Conservation (phyloP, 2,888 invertebrate genomes). For the Hirtodrosophila confusa region DNA sequence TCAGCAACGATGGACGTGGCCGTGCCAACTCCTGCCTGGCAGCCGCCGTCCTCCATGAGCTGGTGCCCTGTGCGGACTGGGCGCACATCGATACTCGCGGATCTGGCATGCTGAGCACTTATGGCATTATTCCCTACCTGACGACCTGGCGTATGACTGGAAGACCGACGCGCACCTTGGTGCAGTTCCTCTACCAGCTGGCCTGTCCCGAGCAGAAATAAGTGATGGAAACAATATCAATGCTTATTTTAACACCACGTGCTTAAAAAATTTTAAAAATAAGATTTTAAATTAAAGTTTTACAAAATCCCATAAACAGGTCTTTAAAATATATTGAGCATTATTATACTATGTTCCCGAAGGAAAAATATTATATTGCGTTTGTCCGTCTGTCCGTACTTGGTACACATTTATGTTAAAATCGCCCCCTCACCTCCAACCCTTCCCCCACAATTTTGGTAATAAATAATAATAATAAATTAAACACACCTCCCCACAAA, state of each 20-base stretch:
- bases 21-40: slow-evolving; percentile 88
- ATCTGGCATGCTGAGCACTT: slow-evolving; percentile 87
- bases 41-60: slow-evolving; percentile 89
- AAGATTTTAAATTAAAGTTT: too few species aligned
- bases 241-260: neutral
- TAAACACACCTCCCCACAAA: too few species aligned
- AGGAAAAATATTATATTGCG: too few species aligned
- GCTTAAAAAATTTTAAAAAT: neutral
- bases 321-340: too few species aligned
- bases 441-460: too few species aligned
- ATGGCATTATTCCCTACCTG: slow-evolving; percentile 87
- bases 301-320: too few species aligned
- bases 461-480: too few species aligned
- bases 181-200: slow-evolving; percentile 85
- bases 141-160: slow-evolving; percentile 86
- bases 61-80: slow-evolving; percentile 88
- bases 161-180: slow-evolving; percentile 87
- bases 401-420: too few species aligned
- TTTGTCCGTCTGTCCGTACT: too few species aligned
- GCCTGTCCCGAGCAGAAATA: slow-evolving; percentile 81
- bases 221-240: neutral
- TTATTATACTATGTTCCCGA: too few species aligned
- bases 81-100: slow-evolving; percentile 90
- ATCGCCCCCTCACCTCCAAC: too few species aligned
- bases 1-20: slow-evolving; percentile 86